Base-by-base conservation (phyloP, 92 coral and sea anemone species). In the Hydrozoanthus gracilis region DNA sequence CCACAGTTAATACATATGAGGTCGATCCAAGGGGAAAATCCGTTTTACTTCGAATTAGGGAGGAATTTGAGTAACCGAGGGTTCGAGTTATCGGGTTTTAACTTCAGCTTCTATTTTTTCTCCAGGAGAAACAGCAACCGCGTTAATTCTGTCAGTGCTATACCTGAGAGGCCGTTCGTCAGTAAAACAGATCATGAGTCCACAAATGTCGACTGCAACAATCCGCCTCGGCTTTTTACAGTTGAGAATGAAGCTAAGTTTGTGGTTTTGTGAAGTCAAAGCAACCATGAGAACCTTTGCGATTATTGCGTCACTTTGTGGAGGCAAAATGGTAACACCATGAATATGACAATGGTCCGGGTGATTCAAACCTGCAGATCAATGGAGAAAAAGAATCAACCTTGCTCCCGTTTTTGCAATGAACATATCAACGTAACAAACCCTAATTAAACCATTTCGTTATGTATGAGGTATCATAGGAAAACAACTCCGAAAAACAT, bases 241-340 rank as follows among this genome's bases (percentile, higher is more conserved):
- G 46, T 20, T 17, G 16, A 71, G 6, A 44, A 39, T 39, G 15
- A 71, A 44, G 15, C n/a, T 49, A 15, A 71, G 49, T 44, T 39
- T 71, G 76, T 71, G 46, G 76, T 71, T 71, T 71, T 71, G 76
- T 16, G 76, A 71, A 3, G 76, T 71, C 76, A 71, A 71, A 4
- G 76, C 76, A 3, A 71, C n/a, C 76, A 71, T 71, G 10, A 71
- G 52, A 71, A 17, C 76, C 49, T 71, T 71, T 0, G 76, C 76
- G 76, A 71, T 71, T 51, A 71, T 71, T 3, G 51, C 76, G 46
- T 71, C 76, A 39, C 46, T 14, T 71, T 45, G 50, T 3, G 51
- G 76, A 35, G 76, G 46, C 50, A 71, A 45, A 39, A 71, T 71
- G 51, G 76, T 71, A 15, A 71, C 76, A 11, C 76, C 76, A 10